A percentile compares a stretch with the other conserved stretches of the same genome.
Conservation (phyloP, 2,113 vertebrate genomes). For the Ursus arctos region DNA sequence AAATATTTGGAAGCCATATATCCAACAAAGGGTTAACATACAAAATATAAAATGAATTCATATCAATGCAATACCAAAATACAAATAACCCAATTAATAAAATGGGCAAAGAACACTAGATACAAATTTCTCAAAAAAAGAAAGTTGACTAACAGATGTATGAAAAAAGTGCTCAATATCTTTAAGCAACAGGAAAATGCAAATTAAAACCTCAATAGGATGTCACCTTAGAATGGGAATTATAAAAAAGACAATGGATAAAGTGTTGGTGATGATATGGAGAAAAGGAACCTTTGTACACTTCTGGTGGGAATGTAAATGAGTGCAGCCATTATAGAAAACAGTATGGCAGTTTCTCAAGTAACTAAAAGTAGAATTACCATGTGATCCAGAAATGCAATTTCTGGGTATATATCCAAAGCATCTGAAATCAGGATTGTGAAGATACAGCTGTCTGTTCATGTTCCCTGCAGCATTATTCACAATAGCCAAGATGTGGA, state of each 20-base stretch:
- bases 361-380: not conserved
- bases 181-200: not conserved
- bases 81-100: not conserved
- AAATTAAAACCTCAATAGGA: not conserved
- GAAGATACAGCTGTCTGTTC: not conserved
- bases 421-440: not conserved
- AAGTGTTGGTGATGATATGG: not conserved
- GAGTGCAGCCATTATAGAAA: not conserved
- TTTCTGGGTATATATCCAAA: not conserved
- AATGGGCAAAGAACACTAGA: not conserved
- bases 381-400: not conserved
- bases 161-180: not conserved
- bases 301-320: not conserved
- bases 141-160: not conserved
- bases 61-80: not conserved
- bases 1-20: not conserved
- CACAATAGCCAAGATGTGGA: not conserved
- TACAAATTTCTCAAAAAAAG: not conserved
- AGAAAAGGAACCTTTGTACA: not conserved
- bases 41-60: not conserved
- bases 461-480: not conserved
- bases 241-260: not conserved
- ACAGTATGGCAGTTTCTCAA: not conserved
- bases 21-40: not conserved
- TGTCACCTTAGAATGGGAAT: not conserved